Base-by-base conservation (phyloP, 2,888 invertebrate genomes). In the Andrena chrysosceles region DNA sequence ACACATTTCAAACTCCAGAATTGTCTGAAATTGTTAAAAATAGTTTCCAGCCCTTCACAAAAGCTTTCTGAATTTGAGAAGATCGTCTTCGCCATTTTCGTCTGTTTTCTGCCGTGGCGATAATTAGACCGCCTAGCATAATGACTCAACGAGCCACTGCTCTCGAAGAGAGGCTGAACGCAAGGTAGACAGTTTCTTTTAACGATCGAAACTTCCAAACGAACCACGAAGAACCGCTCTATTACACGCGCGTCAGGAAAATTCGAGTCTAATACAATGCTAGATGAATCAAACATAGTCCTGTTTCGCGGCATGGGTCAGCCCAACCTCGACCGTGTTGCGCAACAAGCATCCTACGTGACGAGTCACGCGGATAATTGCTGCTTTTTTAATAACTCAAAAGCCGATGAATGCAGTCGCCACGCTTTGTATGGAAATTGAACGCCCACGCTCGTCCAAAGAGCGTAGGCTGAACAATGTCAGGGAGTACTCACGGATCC, bases 131-230 rank as follows among this genome's bases (percentile, higher is more conserved):
- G 88, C 62, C 70, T 72, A 82, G 81, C 67, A 73, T 74, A 78
- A 54, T 80, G 81, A 83, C 69, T 81, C 70, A 86, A 87, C 83
- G 88, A 87, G 83, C 78, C 88, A 79, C 84, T 62, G 84, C 86
- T 59, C 49, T 26, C 7, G 62, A 69, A 52, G 72, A 79, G 77
- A 76, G 66, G 75, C 35, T 77, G 88, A 87, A 85, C 26, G 80
- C 33, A 66, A 81, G 66, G 56, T 59, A 52, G 54, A 83, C 35
- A 62, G 56, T 88, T 86, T 88, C 85, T 82, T 88, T 82, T 90
- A 88, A 90, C 79, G 90, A 90, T 90, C 90, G 89, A 90, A 90
- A 90, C 86, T 89, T 88, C 75, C 83, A 85, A 90, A 88, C 89
- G 89, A 89, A 84, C 88, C 90, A 86, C 86, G 86, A 86, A 89